These are phyloP conservation scores for Alfaro cultratus DNA, from an alignment of 2,797 vertebrate species.

Conservation along the genomic window DNA sequence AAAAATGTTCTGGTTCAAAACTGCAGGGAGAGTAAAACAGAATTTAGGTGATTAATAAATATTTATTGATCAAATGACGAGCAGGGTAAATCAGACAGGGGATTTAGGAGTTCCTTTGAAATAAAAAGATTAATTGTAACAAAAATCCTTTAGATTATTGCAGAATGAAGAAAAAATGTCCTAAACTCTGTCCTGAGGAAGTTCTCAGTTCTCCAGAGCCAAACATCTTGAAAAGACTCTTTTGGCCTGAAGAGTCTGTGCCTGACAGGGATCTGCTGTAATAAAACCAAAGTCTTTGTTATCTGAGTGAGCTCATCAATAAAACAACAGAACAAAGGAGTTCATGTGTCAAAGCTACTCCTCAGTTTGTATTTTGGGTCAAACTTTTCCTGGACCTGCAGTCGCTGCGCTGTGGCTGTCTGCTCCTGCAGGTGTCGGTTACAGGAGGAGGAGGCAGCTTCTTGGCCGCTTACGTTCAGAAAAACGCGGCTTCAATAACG, in stretches of 20 bases:
- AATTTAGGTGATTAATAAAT: no score
- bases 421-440: conserved; percentile 61
- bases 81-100: no score
- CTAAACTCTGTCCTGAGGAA: no score
- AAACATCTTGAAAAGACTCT: no score
- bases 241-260: no score
- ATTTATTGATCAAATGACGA: not conserved
- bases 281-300: not conserved
- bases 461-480: conserved; percentile 63
- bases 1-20: not conserved
- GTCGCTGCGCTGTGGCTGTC: not conserved
- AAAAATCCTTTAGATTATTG: no score
- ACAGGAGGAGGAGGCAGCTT: conserved; percentile 71
- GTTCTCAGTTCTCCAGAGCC: no score
- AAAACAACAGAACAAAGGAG: not conserved
- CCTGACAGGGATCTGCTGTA: no score
- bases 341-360: not conserved
- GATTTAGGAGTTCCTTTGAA: no score
- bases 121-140: no score
- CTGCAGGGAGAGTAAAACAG: not conserved
- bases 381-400: not conserved
- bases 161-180: no score
- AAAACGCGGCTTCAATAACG: conserved; percentile 36
- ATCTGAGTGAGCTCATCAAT: not conserved
- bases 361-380: not conserved